These are phyloP conservation scores for Phasianus colchicus DNA, from an alignment of 2,113 vertebrate species.

Conservation along the genomic window DNA sequence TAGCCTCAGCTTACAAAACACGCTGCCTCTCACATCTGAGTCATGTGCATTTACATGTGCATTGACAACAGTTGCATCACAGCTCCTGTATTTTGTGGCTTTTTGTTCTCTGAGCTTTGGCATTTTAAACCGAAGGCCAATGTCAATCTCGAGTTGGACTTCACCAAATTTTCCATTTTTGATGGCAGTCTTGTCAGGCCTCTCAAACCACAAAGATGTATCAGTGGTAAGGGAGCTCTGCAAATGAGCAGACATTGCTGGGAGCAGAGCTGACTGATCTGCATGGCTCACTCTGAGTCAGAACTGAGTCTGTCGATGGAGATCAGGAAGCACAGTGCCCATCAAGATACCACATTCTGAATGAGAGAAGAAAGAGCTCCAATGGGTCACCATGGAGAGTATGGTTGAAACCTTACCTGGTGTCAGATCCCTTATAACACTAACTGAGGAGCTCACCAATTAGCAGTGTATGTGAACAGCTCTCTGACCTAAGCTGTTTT, in stretches of 20 bases:
- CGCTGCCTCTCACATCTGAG: not conserved
- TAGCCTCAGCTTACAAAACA: not conserved
- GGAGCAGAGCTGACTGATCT: not conserved
- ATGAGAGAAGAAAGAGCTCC: not conserved
- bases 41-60: not conserved
- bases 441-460: slow-evolving; percentile 12
- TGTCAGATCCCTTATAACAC: not conserved
- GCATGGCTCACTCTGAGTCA: slow-evolving; percentile 50
- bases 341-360: not conserved
- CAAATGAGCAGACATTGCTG: not conserved
- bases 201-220: slow-evolving; percentile 13
- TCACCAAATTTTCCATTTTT: not conserved
- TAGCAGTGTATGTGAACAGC: not conserved
- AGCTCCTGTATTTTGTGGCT: not conserved
- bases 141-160: not conserved
- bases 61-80: not conserved
- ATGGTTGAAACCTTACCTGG: not conserved
- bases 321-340: not conserved
- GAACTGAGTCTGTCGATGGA: not conserved
- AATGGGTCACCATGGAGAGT: not conserved
- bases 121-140: not conserved
- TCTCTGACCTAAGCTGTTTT: slow-evolving; percentile 25
- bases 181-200: not conserved
- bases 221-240: not conserved
- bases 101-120: slow-evolving; percentile 12